A percentile compares a stretch with the other conserved stretches of the same genome.
These are phyloP conservation scores for Poeciliopsis occidentalis DNA, from an alignment of 2,113 vertebrate genomes.

Conservation along the genomic window DNA sequence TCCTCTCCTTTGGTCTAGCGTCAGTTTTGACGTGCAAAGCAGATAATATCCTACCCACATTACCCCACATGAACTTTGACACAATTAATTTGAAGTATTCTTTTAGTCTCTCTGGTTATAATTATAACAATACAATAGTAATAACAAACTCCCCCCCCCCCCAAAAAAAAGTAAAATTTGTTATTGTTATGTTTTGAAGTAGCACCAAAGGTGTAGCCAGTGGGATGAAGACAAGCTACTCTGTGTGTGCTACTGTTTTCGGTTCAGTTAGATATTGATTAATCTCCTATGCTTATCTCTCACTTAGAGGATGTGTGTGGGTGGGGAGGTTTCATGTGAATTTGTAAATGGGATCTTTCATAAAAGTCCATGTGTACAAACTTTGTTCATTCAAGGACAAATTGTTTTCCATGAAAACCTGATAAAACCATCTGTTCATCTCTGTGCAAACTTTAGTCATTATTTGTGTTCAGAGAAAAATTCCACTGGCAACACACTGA, in stretches of 20 bases:
- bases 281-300: slow-evolving; percentile 77
- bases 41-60: slow-evolving; percentile 14
- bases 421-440: slow-evolving; percentile 78
- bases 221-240: slow-evolving; percentile 20
- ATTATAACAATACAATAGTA: background rate
- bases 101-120: background rate
- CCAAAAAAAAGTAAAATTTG: background rate
- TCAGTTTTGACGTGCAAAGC: slow-evolving; percentile 4
- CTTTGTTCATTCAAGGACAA: slow-evolving; percentile 82
- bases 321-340: slow-evolving; percentile 72
- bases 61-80: slow-evolving; percentile 19
- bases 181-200: no score
- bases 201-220: background rate
- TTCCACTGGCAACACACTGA: slow-evolving; percentile 61
- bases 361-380: slow-evolving; percentile 81
- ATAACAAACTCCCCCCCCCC: no score
- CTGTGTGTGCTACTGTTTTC: slow-evolving; percentile 45
- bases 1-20: background rate
- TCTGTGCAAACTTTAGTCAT: slow-evolving; percentile 79
- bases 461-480: slow-evolving; percentile 81
- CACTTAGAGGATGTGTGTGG: slow-evolving; percentile 24
- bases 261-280: slow-evolving; percentile 79
- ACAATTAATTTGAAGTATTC: background rate
- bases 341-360: slow-evolving; percentile 83
- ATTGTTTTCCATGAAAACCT: slow-evolving; percentile 84